Evolutionary conservation across 1,140 invertebrate species (phyloP), one percentile per base, ranked within the genome.

Genomic region (Neodiprion pinetum): DNA sequence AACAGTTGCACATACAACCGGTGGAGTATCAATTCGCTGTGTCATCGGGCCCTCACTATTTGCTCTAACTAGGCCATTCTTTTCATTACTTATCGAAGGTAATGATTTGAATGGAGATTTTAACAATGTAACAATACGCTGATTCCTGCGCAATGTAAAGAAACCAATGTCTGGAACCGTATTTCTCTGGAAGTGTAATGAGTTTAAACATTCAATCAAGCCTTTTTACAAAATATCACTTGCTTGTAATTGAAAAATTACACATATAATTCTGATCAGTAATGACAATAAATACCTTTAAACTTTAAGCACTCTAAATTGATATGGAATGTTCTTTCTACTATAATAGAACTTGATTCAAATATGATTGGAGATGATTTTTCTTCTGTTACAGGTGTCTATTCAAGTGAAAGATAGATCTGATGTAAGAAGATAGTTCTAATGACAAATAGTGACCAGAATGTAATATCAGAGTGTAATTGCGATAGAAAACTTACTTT

Each of bases 51-150:
- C 85, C 83, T 86, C 86, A 71, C 85, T 88, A 81, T 80, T 80
- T 65, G 87, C 81, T 80, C 86, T 85, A 83, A 85, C 76, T 48
- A 83, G 74, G 81, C 82, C 82, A 76, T 87, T 86, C 82, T 86
- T 86, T 70, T 76, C 80, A 75, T 86, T 78, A 73, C 83, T 83
- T 81, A 87, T 86, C 75, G 82, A 73, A 21, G 86, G 85, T 69
- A 88, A 81, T 61, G 86, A 88, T 83, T 88, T 87, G 80, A 88
- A 88, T 70, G 86, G 87, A 74, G 80, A 82, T 79, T 80, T 88
- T 80, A 88, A 81, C 74, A 87, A 76, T 74, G 82, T 83, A 77
- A 86, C 82, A 28, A 88, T 79, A 78, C 83, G 83, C 79, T 87
- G 84, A 82, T 88, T 88, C 81, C 84, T 84, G 79, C 85, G 79